Percentiles rank a stretch among this genome's conserved stretches.
phyloP scores from a whole-genome alignment of 2,113 vertebrate genomes.

The Psophia crepitans region DNA sequence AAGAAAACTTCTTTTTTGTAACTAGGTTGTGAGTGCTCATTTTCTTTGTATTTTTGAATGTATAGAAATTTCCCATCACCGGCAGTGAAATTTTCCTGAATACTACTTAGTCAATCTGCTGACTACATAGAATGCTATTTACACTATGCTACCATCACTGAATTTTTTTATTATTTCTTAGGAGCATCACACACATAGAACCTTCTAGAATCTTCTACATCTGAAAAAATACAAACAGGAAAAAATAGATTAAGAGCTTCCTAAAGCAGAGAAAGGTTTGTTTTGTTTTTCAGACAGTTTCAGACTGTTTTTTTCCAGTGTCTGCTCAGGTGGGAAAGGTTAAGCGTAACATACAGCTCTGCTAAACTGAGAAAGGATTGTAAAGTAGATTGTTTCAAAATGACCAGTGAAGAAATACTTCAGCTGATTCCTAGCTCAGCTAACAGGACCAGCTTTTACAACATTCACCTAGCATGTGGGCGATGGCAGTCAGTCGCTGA shows the following conservation, averaged over 20 bases:
- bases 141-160: accelerated
- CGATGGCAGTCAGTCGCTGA: neutral
- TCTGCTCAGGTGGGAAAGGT: neutral
- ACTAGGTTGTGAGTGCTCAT: neutral
- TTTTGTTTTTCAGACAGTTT: neutral
- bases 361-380: neutral
- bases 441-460: neutral
- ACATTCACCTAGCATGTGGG: accelerated
- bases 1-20: neutral
- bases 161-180: neutral
- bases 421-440: neutral
- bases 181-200: neutral
- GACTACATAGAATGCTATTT: neutral
- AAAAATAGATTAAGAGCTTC: neutral
- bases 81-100: neutral
- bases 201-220: neutral
- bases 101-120: no score
- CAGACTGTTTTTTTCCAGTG: no score
- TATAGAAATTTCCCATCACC: neutral
- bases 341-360: neutral
- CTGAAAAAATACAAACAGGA: neutral
- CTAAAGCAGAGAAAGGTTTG: neutral
- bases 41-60: neutral
- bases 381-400: neutral
- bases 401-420: neutral